Conservation (phyloP, 2,888 invertebrate genomes). For the Callyntrura sp. region DNA sequence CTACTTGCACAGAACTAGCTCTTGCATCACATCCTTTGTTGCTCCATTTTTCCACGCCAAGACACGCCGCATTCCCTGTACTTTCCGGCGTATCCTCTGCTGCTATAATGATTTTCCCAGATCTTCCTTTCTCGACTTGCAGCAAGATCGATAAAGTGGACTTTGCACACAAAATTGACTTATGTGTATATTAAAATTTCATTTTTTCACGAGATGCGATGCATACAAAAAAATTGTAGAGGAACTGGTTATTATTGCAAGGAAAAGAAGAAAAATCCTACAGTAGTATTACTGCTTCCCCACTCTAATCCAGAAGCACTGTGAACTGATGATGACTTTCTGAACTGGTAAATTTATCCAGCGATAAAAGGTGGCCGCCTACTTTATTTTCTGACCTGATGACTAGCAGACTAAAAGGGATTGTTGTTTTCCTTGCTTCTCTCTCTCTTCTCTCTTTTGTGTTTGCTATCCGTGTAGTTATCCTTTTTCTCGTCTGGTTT, state of each 20-base stretch:
- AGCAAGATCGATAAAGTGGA: constrained; percentile 1
- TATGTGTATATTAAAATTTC: constrained; percentile 10
- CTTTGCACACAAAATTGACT: constrained; percentile 10
- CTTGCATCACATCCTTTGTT: constrained; percentile 1
- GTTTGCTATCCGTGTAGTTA: too few species aligned
- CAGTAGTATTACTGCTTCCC: background rate
- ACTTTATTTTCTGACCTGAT: constrained; percentile 30
- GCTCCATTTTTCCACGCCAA: background rate
- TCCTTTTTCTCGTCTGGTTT: background rate
- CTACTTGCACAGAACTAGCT: background rate
- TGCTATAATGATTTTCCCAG: constrained; percentile 22
- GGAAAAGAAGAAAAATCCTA: background rate
- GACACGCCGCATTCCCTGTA: background rate
- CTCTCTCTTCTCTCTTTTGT: background rate
- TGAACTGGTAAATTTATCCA: background rate
- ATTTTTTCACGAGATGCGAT: constrained; percentile 14
- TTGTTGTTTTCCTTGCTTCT: background rate
- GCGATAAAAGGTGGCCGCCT: constrained; percentile 53
- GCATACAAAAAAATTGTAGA: constrained; percentile 16
- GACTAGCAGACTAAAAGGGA: constrained; percentile 23
- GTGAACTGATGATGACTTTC: background rate
- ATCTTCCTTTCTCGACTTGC: background rate
- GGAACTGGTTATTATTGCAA: constrained; percentile 51
- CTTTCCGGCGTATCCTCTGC: background rate
- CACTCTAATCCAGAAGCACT: background rate